These are phyloP conservation scores for Drosophila malerkotliana DNA, from an alignment of 1,140 invertebrate genomes.

Conservation along the genomic window DNA sequence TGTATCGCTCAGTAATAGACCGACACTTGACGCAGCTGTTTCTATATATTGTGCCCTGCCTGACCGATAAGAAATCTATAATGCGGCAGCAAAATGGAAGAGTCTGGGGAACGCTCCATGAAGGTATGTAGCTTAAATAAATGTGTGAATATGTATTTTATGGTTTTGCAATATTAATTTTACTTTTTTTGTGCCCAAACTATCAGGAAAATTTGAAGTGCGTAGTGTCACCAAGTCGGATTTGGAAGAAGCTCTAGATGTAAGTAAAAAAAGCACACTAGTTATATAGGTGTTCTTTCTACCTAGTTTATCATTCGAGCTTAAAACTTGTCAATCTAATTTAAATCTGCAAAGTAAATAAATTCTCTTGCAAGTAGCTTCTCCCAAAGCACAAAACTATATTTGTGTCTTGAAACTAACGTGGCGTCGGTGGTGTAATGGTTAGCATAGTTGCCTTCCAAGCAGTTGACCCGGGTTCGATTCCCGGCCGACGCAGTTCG, in stretches of 20 bases:
- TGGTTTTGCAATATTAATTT: neutral
- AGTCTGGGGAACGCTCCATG: constrained; percentile 60
- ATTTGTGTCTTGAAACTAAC: neutral
- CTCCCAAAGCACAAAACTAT: constrained; percentile 17
- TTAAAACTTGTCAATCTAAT: neutral
- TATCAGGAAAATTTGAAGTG: constrained; percentile 63
- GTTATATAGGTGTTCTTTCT: neutral
- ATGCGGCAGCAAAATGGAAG: constrained; percentile 57
- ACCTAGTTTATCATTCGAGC: neutral
- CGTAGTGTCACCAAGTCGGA: constrained; percentile 55
- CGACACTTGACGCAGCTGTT: constrained; percentile 4
- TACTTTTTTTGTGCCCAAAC: neutral
- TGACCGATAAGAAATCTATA: constrained; percentile 44
- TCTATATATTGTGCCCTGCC: neutral
- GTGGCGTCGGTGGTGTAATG: constrained; percentile 90
- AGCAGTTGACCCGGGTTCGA: constrained; percentile 94
- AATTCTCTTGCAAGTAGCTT: neutral
- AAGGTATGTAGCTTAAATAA: constrained; percentile 36
- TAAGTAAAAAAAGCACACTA: constrained; percentile 43
- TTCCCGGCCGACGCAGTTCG: constrained; percentile 87
- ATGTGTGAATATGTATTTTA: neutral
- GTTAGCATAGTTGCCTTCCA: constrained; percentile 94
- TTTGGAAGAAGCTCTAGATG: constrained; percentile 71
- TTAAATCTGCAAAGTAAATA: neutral
- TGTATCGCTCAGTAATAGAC: constrained; percentile 39